Conservation (phyloP, 2,888 invertebrate species). For the Electrophaes corylata region DNA sequence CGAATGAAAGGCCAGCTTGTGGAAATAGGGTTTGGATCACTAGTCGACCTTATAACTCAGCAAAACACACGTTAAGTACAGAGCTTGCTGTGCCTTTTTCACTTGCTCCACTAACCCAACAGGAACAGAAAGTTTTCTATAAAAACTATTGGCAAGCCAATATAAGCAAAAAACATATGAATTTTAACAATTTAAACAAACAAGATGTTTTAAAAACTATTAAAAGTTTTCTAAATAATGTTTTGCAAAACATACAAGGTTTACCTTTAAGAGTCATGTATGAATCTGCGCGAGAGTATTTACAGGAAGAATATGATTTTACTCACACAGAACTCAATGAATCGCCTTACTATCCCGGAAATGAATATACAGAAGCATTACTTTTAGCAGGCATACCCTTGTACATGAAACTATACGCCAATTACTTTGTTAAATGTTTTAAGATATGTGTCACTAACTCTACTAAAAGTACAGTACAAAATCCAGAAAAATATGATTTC, state of each 20-base stretch:
- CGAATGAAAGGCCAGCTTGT: background rate
- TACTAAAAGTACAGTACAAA: background rate
- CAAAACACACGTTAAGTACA: background rate
- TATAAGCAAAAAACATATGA: background rate
- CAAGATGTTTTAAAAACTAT: background rate
- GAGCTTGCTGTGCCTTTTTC: background rate
- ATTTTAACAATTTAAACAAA: background rate
- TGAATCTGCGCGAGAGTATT: background rate
- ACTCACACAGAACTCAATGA: background rate
- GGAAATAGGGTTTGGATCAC: constrained; percentile 1
- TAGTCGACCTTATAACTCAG: constrained; percentile 1
- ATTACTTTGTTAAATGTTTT: background rate
- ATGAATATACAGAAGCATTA: background rate
- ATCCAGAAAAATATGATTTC: background rate
- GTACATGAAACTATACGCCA: background rate
- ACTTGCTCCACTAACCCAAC: background rate
- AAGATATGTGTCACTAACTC: background rate
- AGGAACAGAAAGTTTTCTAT: background rate
- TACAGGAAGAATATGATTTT: background rate
- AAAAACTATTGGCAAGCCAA: constrained; percentile 1
- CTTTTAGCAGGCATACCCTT: constrained; percentile 1
- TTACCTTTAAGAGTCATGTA: background rate
- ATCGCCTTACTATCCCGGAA: background rate
- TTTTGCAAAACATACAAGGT: background rate
- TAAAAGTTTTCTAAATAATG: background rate